Evolutionary conservation across 1,140 invertebrate genomes (phyloP).

Genomic region (Conus ventricosus): DNA sequence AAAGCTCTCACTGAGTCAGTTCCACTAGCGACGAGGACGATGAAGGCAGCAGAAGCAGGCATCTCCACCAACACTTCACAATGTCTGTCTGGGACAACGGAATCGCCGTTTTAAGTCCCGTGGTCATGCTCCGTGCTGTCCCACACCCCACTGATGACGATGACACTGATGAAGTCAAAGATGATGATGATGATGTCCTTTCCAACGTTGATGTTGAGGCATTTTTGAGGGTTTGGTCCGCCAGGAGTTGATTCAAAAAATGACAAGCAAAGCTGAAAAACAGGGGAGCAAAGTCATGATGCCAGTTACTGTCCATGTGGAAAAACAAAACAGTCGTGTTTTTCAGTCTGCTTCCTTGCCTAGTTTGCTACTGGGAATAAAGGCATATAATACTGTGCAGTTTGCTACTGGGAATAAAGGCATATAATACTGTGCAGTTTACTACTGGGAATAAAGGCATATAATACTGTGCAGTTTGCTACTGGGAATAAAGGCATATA

Average conservation of each 20-base stretch:
- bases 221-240: conserved; percentile 30
- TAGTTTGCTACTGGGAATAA: too few species aligned
- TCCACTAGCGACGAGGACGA: conserved; percentile 43
- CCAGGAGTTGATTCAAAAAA: conserved; percentile 52
- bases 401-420: too few species aligned
- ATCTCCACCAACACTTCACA: conserved; percentile 58
- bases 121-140: background rate
- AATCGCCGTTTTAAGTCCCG: background rate
- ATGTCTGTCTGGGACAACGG: conserved; percentile 45
- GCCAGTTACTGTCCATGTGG: too few species aligned
- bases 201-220: background rate
- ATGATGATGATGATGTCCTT: background rate
- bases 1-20: conserved; percentile 47
- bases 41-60: conserved; percentile 46
- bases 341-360: too few species aligned
- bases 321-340: too few species aligned
- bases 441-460: too few species aligned
- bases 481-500: too few species aligned
- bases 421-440: too few species aligned
- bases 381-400: too few species aligned
- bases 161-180: background rate
- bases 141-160: background rate
- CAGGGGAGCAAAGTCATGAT: too few species aligned
- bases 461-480: too few species aligned
- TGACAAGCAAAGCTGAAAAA: conserved; percentile 51